Evolutionary conservation across 2,797 vertebrate genomes (phyloP).

Genomic region (Dicrostonyx torquatus): DNA sequence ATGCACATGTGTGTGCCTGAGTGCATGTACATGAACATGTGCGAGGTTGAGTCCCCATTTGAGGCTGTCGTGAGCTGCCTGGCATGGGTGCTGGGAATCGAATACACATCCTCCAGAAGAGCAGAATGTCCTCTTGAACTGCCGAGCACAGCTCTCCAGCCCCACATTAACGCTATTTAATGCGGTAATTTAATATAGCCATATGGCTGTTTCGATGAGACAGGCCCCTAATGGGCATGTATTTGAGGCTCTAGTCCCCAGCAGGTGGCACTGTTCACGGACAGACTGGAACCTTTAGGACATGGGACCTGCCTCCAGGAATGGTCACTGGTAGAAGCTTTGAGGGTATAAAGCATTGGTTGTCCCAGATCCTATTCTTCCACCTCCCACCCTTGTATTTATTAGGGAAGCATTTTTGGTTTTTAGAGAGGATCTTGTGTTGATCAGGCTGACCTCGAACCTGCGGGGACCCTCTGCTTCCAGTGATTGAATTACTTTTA

Average conservation of each 20-base stretch:
- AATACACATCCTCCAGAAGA: background rate
- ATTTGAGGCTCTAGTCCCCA: background rate
- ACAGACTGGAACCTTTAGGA: background rate
- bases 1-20: background rate
- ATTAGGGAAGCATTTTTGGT: background rate
- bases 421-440: background rate
- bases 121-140: background rate
- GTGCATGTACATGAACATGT: background rate
- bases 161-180: too few relatives aligned
- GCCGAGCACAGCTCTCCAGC: background rate
- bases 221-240: too few relatives aligned
- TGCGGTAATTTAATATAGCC: background rate
- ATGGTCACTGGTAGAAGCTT: background rate
- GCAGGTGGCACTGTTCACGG: background rate
- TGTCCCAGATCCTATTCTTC: background rate
- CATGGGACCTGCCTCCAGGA: background rate
- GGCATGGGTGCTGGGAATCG: background rate
- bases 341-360: background rate
- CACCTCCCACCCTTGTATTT: too few relatives aligned
- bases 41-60: too few relatives aligned
- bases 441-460: background rate
- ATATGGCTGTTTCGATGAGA: background rate
- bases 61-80: background rate
- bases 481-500: background rate
- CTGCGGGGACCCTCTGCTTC: background rate